A percentile compares a stretch with the other conserved stretches of the same genome.
Conservation (phyloP, 2,888 invertebrate genomes). For the Mellilla xanthometata region DNA sequence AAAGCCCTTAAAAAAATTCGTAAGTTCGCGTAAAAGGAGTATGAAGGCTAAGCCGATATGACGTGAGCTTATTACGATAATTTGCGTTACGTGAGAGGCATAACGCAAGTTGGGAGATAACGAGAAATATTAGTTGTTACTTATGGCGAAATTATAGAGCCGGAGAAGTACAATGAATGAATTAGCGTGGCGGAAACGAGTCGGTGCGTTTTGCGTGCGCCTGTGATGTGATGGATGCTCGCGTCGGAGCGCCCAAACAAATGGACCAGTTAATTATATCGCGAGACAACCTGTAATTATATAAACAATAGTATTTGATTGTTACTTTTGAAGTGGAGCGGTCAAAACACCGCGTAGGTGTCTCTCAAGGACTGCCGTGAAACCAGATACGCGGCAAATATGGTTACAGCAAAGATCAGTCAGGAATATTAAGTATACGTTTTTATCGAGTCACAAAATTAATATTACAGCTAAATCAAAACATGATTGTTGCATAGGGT, state of each 20-base stretch:
- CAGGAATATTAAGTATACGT: conserved; percentile 9
- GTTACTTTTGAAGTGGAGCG: conserved; percentile 49
- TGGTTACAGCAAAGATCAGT: conserved; percentile 7
- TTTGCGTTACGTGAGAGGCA: conserved; percentile 55
- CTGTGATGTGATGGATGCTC: conserved; percentile 41
- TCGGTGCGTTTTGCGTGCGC: conserved; percentile 38
- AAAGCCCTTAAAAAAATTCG: conserved; percentile 54
- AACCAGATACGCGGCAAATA: conserved; percentile 28
- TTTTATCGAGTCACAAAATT: too few relatives aligned
- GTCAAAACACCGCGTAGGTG: conserved; percentile 47
- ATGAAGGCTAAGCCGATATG: conserved; percentile 60
- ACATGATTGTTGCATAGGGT: too few relatives aligned
- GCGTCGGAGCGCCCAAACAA: conserved; percentile 47
- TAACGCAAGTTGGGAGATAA: conserved; percentile 49
- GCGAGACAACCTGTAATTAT: conserved; percentile 59
- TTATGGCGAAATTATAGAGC: conserved; percentile 52
- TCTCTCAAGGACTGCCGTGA: conserved; percentile 21
- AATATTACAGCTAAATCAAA: too few relatives aligned
- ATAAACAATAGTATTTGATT: conserved; percentile 66
- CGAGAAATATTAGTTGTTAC: conserved; percentile 48
- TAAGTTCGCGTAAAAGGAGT: conserved; percentile 35
- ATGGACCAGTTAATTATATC: conserved; percentile 50
- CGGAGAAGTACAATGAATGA: conserved; percentile 31
- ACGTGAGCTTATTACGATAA: conserved; percentile 76
- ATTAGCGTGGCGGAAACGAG: conserved; percentile 39